Conservation (phyloP, 1,140 invertebrate genomes). For the Catajapyx aquilonaris region DNA sequence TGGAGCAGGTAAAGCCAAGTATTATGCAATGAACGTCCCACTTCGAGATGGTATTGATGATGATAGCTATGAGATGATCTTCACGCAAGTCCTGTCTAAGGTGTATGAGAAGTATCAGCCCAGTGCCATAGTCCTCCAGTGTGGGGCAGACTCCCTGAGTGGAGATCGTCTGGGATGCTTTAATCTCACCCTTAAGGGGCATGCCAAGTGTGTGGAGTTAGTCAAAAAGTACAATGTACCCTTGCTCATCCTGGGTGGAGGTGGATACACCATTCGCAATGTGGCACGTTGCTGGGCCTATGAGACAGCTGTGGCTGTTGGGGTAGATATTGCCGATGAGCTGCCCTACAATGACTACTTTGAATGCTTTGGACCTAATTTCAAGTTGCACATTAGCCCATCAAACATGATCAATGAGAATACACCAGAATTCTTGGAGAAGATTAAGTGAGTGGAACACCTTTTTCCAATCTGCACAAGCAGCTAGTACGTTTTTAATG, state of each 20-base stretch:
- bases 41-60: constrained; percentile 37
- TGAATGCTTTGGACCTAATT: constrained; percentile 33
- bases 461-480: too few relatives aligned
- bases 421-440: constrained; percentile 93
- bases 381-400: constrained; percentile 30
- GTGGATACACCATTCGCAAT: constrained; percentile 42
- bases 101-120: constrained; percentile 40
- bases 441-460: constrained; percentile 88
- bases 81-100: constrained; percentile 28
- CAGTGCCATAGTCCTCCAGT: constrained; percentile 38
- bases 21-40: constrained; percentile 36
- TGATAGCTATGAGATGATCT: constrained; percentile 26
- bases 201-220: constrained; percentile 39
- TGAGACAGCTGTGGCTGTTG: constrained; percentile 36
- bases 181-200: constrained; percentile 27
- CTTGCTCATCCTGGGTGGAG: constrained; percentile 35
- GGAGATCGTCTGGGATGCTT: constrained; percentile 44
- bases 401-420: constrained; percentile 59
- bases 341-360: constrained; percentile 32
- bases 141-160: constrained; percentile 42
- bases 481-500: too few relatives aligned
- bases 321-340: constrained; percentile 25
- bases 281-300: constrained; percentile 45
- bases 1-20: constrained; percentile 27
- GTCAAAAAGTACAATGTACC: constrained; percentile 37